Conservation (phyloP, 2,113 vertebrate genomes). For the Clarias macrocephalus region DNA sequence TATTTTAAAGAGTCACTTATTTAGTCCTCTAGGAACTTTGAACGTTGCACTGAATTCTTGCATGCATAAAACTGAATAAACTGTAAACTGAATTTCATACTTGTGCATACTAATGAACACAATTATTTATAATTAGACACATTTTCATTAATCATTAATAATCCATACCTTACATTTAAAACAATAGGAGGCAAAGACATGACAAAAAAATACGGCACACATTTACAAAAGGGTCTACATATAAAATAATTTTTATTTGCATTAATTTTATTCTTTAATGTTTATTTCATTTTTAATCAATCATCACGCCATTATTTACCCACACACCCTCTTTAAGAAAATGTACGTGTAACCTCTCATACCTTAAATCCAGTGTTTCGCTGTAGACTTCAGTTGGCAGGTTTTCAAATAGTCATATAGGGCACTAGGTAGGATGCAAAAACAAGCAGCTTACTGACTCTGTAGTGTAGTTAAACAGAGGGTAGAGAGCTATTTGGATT, state of each 20-base stretch:
- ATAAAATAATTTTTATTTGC: too few relatives aligned
- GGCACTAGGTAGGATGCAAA: background rate
- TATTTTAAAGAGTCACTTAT: constrained; percentile 2
- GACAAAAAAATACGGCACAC: background rate
- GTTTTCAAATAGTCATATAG: background rate
- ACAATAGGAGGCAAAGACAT: background rate
- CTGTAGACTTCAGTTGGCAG: too few relatives aligned
- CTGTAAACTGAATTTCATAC: background rate
- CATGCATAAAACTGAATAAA: background rate
- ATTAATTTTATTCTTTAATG: too few relatives aligned
- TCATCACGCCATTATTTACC: too few relatives aligned
- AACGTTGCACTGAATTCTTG: background rate
- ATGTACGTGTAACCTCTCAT: fast-evolving
- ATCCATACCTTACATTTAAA: background rate
- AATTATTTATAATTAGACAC: background rate
- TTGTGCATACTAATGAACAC: background rate
- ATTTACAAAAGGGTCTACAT: background rate
- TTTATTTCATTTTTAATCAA: background rate
- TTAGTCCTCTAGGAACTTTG: background rate
- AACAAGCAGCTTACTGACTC: background rate
- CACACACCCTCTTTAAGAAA: background rate
- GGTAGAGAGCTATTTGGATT: background rate
- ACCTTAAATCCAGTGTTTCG: background rate
- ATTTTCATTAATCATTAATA: background rate
- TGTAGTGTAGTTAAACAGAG: background rate